Percentiles rank a stretch among this genome's conserved stretches.
phyloP scores from a whole-genome alignment of 2,797 vertebrate genomes.

The Eupleurogrammus muticus region DNA sequence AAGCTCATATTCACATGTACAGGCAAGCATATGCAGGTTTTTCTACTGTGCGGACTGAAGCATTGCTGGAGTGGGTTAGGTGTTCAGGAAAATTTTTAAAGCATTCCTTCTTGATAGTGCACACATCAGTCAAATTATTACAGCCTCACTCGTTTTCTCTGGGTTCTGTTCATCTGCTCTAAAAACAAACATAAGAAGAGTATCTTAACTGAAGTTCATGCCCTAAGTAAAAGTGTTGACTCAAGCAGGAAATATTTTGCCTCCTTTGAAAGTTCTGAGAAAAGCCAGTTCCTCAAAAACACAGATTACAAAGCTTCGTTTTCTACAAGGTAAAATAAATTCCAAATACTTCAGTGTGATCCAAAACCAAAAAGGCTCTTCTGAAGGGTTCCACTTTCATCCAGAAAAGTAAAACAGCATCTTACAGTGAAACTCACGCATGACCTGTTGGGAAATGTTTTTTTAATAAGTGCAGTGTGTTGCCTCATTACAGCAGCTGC shows the following conservation, averaged over 20 bases:
- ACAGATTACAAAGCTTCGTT: background rate
- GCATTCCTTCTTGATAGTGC: background rate
- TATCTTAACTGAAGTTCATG: too few species aligned
- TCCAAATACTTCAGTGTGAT: background rate
- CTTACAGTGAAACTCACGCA: too few species aligned
- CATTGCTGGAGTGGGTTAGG: too few species aligned
- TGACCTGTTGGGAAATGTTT: background rate
- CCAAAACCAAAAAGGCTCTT: background rate
- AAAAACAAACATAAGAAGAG: background rate
- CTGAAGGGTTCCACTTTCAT: too few species aligned
- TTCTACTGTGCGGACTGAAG: too few species aligned
- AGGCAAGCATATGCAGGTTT: too few species aligned
- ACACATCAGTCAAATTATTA: too few species aligned
- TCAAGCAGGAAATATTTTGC: background rate
- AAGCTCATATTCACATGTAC: too few species aligned
- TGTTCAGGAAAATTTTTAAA: too few species aligned
- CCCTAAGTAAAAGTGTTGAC: background rate
- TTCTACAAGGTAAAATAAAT: background rate
- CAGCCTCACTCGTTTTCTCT: too few species aligned
- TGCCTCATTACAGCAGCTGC: background rate
- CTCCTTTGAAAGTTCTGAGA: background rate
- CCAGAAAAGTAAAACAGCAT: too few species aligned
- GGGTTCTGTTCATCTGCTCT: background rate
- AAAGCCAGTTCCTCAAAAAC: background rate
- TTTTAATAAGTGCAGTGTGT: background rate